phyloP scores from a whole-genome alignment of 2,113 vertebrate species.

The Podiceps cristatus region DNA sequence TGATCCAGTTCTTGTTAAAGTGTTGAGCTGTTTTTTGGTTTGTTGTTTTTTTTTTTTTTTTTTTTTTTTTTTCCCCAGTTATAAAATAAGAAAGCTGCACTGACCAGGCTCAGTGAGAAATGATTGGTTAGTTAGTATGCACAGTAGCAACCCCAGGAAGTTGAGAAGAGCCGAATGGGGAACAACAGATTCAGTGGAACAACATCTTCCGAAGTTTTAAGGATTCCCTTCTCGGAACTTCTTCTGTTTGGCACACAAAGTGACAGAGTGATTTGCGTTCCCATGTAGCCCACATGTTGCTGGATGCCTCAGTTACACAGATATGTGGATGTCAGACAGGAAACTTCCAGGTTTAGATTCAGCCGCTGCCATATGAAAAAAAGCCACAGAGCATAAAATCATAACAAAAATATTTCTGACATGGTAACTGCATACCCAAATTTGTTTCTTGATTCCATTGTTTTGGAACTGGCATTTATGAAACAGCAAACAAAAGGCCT shows the following conservation, averaged over 20 bases:
- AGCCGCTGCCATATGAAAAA: not conserved
- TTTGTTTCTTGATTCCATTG: not conserved
- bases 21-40: not conserved
- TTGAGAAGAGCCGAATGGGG: not conserved
- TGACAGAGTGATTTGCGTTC: fast-evolving
- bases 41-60: not conserved
- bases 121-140: not conserved
- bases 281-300: not conserved
- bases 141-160: not conserved
- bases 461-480: not conserved
- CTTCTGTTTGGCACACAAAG: not conserved
- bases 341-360: not conserved
- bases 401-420: not conserved
- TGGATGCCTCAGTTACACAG: not conserved
- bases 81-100: not conserved
- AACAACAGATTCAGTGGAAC: not conserved
- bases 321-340: not conserved
- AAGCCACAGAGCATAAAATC: not conserved
- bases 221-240: not conserved
- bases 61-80: not conserved
- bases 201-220: not conserved
- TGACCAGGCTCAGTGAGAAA: not conserved
- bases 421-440: not conserved
- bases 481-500: not conserved
- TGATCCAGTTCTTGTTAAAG: not conserved